Conservation (phyloP, 1,140 invertebrate genomes). For the Matsumurasca onukii region DNA sequence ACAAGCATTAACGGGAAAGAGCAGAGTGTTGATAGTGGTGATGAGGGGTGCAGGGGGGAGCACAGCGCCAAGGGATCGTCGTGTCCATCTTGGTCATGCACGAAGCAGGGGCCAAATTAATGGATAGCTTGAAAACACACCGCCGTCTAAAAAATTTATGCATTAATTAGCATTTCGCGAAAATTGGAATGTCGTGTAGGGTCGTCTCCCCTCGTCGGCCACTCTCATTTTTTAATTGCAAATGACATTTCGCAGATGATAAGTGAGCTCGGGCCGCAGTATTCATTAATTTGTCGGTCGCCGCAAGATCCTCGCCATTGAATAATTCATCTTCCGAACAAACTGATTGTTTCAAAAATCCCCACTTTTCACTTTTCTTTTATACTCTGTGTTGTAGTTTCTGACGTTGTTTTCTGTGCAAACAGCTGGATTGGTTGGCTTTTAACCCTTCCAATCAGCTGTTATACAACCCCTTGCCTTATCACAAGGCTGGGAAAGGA, state of each 20-base stretch:
- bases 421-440: no score
- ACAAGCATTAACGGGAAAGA: no score
- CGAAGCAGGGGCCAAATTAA: constrained; percentile 23
- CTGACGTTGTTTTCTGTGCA: no score
- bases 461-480: no score
- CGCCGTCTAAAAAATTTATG: constrained; percentile 39
- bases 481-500: no score
- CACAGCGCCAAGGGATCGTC: no score
- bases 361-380: not conserved
- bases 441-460: no score
- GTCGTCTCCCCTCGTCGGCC: not conserved
- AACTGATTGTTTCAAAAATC: constrained; percentile 24
- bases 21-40: not conserved
- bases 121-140: constrained; percentile 28
- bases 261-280: not conserved
- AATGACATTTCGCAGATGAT: constrained; percentile 31
- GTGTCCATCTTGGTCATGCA: constrained; percentile 26
- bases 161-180: constrained; percentile 40
- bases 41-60: not conserved
- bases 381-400: not conserved
- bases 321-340: constrained; percentile 24
- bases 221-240: constrained; percentile 29
- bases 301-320: constrained; percentile 21
- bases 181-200: constrained; percentile 42
- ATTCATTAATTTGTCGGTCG: constrained; percentile 23